These are phyloP conservation scores for Cyclina sinensis DNA, from an alignment of 1,140 invertebrate species.

Conservation along the genomic window DNA sequence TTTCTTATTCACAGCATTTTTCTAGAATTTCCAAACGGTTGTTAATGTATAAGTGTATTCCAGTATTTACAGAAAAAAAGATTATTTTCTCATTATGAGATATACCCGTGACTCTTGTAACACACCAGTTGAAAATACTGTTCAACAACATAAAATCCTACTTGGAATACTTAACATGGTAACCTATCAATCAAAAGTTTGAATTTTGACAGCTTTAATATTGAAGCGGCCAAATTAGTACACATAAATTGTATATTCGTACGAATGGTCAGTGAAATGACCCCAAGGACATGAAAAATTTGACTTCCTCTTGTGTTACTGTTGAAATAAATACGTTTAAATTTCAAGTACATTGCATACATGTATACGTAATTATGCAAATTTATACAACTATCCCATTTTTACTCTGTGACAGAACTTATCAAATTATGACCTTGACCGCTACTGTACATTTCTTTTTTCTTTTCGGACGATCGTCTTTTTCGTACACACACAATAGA, in stretches of 20 bases:
- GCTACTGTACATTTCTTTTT: too few species aligned
- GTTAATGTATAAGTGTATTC: too few species aligned
- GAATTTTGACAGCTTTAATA: conserved; percentile 9
- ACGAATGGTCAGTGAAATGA: conserved; percentile 21
- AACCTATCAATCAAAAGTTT: conserved; percentile 29
- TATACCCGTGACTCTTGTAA: not conserved
- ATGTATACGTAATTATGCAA: too few species aligned
- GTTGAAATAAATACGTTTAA: not conserved
- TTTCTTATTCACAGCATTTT: not conserved
- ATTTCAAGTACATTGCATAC: not conserved
- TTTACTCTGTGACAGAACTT: too few species aligned
- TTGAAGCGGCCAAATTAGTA: conserved; percentile 5
- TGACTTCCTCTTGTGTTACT: conserved; percentile 5
- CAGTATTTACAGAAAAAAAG: too few species aligned
- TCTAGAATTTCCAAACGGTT: too few species aligned
- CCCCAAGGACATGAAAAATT: not conserved
- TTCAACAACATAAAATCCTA: not conserved
- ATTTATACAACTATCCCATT: too few species aligned
- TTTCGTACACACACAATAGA: too few species aligned
- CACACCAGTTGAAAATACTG: not conserved
- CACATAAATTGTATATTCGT: not conserved
- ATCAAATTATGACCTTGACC: too few species aligned
- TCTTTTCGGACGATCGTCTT: too few species aligned
- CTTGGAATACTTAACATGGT: not conserved
- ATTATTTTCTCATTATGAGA: too few species aligned